Conservation (phyloP, 1,140 invertebrate species). For the Pogonognathellus flavescens region DNA sequence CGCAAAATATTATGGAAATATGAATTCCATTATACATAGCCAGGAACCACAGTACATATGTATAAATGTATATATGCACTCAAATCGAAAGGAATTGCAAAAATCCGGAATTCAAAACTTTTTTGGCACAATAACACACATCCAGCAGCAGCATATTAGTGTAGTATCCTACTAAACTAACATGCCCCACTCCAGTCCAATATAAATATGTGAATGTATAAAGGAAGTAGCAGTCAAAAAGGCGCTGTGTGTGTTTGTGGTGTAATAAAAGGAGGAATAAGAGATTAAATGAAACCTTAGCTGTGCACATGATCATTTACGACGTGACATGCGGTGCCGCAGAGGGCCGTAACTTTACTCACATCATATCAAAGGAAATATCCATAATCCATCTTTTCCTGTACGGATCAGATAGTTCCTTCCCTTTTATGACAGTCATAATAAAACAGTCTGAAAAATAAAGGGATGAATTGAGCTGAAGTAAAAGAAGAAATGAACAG, state of each 20-base stretch:
- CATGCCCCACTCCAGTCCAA: no score
- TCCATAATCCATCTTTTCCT: conserved; percentile 51
- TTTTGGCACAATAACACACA: no score
- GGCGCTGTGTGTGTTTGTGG: not conserved
- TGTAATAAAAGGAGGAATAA: conserved; percentile 1
- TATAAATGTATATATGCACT: no score
- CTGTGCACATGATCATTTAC: conserved; percentile 21
- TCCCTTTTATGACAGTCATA: conserved; percentile 43
- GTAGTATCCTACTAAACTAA: no score
- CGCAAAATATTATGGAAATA: no score
- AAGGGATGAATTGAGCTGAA: conserved; percentile 1
- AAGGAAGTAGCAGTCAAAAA: no score
- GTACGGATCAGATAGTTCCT: conserved; percentile 41
- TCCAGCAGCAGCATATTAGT: no score
- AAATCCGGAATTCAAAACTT: no score
- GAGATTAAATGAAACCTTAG: not conserved
- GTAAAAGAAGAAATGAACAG: conserved; percentile 11
- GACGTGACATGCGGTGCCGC: not conserved
- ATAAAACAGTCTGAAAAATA: conserved; percentile 33
- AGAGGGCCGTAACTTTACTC: conserved; percentile 14
- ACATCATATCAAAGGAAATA: conserved; percentile 15
- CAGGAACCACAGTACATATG: no score
- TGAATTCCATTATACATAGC: no score
- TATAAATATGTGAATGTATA: no score
- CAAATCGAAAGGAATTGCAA: no score